Percentiles rank a stretch among this genome's conserved stretches.
These are phyloP conservation scores for Dromococcyx pavoninus DNA, from an alignment of 2,797 vertebrate species.

Conservation along the genomic window DNA sequence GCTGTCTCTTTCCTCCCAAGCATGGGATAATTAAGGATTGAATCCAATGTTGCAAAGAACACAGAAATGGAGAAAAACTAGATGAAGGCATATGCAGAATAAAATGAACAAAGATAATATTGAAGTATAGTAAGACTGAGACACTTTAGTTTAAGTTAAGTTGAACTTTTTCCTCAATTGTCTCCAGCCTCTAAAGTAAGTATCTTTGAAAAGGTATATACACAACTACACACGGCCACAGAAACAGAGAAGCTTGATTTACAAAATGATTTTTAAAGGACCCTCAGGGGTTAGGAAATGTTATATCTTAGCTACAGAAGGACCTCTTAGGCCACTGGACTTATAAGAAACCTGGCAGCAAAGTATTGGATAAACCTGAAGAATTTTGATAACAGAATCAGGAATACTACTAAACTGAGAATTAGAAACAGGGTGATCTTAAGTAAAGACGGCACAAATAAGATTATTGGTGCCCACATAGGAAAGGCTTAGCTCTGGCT, in stretches of 20 bases:
- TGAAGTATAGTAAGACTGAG: neutral
- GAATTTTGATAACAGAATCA: conserved; percentile 66
- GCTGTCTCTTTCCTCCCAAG: neutral
- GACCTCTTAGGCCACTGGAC: neutral
- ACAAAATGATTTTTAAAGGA: neutral
- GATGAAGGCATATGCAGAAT: neutral
- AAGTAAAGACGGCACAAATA: conserved; percentile 54
- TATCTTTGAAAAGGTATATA: neutral
- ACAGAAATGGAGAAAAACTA: neutral
- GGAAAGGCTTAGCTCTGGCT: conserved; percentile 50
- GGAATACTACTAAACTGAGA: conserved; percentile 67
- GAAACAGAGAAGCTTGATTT: conserved; percentile 9
- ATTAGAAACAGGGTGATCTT: conserved; percentile 42
- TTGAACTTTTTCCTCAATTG: neutral
- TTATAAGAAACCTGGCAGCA: conserved; percentile 43
- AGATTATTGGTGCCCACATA: conserved; percentile 38
- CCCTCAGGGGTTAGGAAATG: neutral
- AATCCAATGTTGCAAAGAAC: neutral
- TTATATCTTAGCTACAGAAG: neutral
- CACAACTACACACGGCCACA: neutral
- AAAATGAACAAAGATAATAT: neutral
- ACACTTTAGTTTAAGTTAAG: neutral
- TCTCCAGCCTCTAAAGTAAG: neutral
- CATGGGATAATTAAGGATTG: neutral
- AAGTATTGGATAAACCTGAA: conserved; percentile 43